These are phyloP conservation scores for Ceriagrion tenellum DNA, from an alignment of 2,888 invertebrate genomes.

Conservation along the genomic window DNA sequence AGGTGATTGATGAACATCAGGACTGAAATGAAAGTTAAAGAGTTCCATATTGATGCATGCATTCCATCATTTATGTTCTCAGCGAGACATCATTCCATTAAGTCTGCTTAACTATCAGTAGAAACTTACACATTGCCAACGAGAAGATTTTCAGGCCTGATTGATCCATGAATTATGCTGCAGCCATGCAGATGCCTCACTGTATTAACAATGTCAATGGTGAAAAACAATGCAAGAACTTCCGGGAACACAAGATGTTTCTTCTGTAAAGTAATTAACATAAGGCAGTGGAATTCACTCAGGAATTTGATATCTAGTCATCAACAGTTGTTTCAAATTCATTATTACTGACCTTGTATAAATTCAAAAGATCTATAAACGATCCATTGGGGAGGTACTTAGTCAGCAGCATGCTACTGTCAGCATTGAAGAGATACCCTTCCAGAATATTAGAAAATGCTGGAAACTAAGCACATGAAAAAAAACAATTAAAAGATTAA, in stretches of 20 bases:
- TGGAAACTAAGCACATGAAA: slow-evolving; percentile 81
- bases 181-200: slow-evolving; percentile 91
- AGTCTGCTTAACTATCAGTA: background rate
- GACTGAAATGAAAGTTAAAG: background rate
- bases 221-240: slow-evolving; percentile 87
- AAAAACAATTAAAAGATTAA: slow-evolving; percentile 59
- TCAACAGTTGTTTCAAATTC: background rate
- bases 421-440: slow-evolving; percentile 86
- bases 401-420: slow-evolving; percentile 90
- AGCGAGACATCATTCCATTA: background rate
- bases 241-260: slow-evolving; percentile 76
- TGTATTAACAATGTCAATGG: slow-evolving; percentile 90
- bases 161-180: slow-evolving; percentile 95
- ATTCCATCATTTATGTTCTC: background rate
- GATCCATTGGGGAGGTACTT: slow-evolving; percentile 90
- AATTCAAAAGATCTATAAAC: slow-evolving; percentile 87
- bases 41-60: background rate
- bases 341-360: slow-evolving; percentile 77
- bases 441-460: slow-evolving; percentile 89
- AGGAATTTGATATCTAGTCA: background rate
- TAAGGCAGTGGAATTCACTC: background rate
- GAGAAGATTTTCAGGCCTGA: slow-evolving; percentile 97
- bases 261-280: slow-evolving; percentile 41
- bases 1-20: background rate
- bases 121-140: slow-evolving; percentile 85